Conservation (phyloP, 2,797 vertebrate species). For the Mycteria americana region DNA sequence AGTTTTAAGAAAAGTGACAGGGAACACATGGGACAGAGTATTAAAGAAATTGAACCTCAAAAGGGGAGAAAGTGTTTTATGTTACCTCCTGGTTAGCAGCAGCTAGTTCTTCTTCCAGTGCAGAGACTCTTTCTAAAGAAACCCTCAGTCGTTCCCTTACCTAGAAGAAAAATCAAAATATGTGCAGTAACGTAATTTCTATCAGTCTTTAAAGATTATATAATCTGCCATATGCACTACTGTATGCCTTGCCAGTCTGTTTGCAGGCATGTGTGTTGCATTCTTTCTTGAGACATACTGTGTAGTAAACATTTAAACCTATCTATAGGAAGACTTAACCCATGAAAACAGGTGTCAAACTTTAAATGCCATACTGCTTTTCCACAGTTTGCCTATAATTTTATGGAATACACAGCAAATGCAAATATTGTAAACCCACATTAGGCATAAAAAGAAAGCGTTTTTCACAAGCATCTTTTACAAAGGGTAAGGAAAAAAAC, state of each 20-base stretch:
- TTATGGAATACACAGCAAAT: neutral
- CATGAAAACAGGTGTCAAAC: neutral
- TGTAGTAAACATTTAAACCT: constrained; percentile 25
- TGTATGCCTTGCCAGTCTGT: neutral
- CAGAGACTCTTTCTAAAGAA: constrained; percentile 97
- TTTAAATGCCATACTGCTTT: neutral
- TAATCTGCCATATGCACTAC: constrained; percentile 42
- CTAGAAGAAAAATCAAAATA: constrained; percentile 82
- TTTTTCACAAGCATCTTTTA: neutral
- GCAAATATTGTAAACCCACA: neutral
- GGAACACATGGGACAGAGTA: constrained; percentile 50
- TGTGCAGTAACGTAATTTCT: constrained; percentile 72
- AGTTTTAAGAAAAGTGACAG: constrained; percentile 50
- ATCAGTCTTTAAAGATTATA: constrained; percentile 50
- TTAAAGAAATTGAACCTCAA: constrained; percentile 57
- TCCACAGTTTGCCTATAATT: neutral
- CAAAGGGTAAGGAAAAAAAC: neutral
- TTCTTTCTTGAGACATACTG: neutral
- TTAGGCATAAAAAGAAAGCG: neutral
- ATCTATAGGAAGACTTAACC: neutral
- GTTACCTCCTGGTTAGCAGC: constrained; percentile 98
- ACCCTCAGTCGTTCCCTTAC: constrained; percentile 96
- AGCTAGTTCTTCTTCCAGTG: constrained; percentile 97
- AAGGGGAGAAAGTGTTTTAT: constrained; percentile 71
- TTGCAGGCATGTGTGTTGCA: constrained; percentile 5